Base-by-base conservation (phyloP, 2,113 vertebrate genomes). In the Collichthys lucidus region DNA sequence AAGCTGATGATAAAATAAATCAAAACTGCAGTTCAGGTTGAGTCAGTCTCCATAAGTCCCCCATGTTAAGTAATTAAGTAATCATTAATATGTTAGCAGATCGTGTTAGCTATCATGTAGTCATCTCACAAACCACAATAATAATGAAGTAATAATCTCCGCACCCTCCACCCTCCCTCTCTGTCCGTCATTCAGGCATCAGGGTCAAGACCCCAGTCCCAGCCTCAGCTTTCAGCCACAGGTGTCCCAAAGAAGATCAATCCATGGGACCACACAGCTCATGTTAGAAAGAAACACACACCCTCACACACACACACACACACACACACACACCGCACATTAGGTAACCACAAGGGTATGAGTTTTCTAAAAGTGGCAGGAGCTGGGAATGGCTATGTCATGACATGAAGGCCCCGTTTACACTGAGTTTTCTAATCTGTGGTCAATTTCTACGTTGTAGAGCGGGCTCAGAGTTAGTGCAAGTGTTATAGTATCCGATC, bases 281-380 rank as follows among this genome's bases (percentile, higher is more conserved):
- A 70, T 57, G 63, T 61, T 47, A 3, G 40, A 76, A 59, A 80
- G 55, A 68, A 74, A 72, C 49, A 70, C 31, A 35, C 31, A 35
- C 31, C 80, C 69, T 77, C 31, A 35, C 31, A 35, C 31, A 31
- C 31, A 4, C 31, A 4, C 31, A 31, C 31, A 35, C 31, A 35
- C 31, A 35, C 31, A 29, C 85, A 89, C 90, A n/a, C n/a, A n/a
- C n/a, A n/a, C n/a, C n/a, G n/a, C n/a, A 89, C 87, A 86, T 86
- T 91, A 91, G 86, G 81, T 94, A 92, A 85, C 64, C 88, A 77
- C 57, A 87, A 92, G 89, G 59, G 67, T 91, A 91, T 86, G 78
- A 46, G 64, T 77, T 93, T 95, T 96, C 94, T 95, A 95, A 95
- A 95, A 93, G 91, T 83, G 86, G 94, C 74, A 42, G 64, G 66